phyloP scores from a whole-genome alignment of 2,113 vertebrate genomes.

The Diadophis punctatus region DNA sequence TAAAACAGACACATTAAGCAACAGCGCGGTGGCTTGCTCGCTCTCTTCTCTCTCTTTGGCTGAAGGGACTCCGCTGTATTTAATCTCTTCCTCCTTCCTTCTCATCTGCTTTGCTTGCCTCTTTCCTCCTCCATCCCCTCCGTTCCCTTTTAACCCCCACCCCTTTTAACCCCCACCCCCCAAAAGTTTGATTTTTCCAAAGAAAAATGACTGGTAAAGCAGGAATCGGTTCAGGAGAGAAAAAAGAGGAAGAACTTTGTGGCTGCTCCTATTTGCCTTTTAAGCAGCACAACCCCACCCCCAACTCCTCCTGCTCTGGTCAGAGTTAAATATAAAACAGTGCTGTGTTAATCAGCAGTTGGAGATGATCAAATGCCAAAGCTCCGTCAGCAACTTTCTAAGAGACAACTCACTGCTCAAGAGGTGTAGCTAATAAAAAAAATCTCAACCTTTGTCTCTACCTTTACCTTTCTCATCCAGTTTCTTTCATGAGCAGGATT shows the following conservation, averaged over 20 bases:
- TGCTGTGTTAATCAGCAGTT: slow-evolving; percentile 72
- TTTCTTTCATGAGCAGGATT: slow-evolving; percentile 21
- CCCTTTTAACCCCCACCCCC: background rate
- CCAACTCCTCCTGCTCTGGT: slow-evolving; percentile 57
- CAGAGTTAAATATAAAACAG: slow-evolving; percentile 83
- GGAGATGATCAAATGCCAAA: slow-evolving; percentile 61
- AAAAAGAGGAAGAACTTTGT: slow-evolving; percentile 43
- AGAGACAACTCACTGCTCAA: slow-evolving; percentile 41
- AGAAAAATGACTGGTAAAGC: slow-evolving; percentile 34
- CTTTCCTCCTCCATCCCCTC: slow-evolving; percentile 4
- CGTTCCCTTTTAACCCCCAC: slow-evolving; percentile 29
- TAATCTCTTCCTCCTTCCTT: background rate
- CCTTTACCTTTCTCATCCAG: slow-evolving; percentile 22
- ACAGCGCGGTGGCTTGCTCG: slow-evolving; percentile 28
- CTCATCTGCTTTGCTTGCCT: background rate
- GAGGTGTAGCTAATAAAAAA: slow-evolving; percentile 48
- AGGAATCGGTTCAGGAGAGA: slow-evolving; percentile 31
- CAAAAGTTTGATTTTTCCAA: slow-evolving; percentile 26
- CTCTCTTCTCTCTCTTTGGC: slow-evolving; percentile 35
- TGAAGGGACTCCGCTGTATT: background rate
- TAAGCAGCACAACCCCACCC: slow-evolving; percentile 53
- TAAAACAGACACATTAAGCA: slow-evolving; percentile 28
- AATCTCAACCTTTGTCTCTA: slow-evolving; percentile 59
- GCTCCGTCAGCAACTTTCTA: slow-evolving; percentile 69
- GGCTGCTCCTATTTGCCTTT: slow-evolving; percentile 46